phyloP scores from a whole-genome alignment of 2,797 vertebrate genomes.

The Miichthys miiuy region DNA sequence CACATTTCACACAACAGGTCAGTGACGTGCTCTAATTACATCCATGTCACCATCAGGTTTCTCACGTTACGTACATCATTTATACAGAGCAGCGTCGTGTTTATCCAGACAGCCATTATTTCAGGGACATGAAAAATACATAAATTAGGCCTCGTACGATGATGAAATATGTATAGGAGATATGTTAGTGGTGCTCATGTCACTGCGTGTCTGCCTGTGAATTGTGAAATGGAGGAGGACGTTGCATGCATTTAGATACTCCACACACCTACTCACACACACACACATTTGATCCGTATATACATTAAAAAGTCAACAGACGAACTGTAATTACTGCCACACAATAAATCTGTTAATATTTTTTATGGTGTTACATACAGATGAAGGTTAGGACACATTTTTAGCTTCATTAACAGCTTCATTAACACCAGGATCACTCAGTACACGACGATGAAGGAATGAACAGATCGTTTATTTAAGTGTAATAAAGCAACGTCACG shows the following conservation, averaged over 20 bases:
- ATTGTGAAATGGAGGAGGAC: background rate
- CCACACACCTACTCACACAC: background rate
- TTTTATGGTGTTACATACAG: background rate
- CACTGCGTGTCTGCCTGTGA: background rate
- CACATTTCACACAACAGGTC: background rate
- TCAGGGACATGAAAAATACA: conserved; percentile 38
- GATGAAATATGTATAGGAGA: conserved; percentile 49
- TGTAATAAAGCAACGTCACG: too few species aligned
- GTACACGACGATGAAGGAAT: background rate
- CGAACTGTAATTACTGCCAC: background rate
- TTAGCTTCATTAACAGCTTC: background rate
- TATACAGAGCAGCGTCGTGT: conserved; percentile 1
- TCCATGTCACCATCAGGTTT: background rate
- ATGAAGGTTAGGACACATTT: background rate
- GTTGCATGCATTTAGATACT: background rate
- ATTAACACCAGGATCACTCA: background rate
- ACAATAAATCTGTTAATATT: background rate
- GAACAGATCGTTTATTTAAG: background rate
- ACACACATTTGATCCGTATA: background rate
- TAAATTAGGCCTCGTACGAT: background rate
- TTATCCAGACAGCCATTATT: background rate
- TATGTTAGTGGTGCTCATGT: conserved; percentile 6
- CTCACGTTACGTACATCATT: conserved; percentile 7
- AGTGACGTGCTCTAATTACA: conserved; percentile 24
- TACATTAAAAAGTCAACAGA: background rate